Evolutionary conservation across 1,140 invertebrate species (phyloP).

Genomic region (Drosophila murphyi): DNA sequence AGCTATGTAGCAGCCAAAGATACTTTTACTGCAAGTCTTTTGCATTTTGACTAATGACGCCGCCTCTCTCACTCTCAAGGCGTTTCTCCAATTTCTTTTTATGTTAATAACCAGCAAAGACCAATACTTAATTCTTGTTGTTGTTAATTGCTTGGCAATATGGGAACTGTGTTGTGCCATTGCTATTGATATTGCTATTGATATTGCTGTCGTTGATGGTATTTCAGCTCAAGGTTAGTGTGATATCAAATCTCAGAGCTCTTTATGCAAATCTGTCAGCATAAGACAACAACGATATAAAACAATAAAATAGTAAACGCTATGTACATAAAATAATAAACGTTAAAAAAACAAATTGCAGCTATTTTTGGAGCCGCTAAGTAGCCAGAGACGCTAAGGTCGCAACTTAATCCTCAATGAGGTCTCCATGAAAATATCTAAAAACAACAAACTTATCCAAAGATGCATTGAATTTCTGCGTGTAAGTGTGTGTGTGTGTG

Average conservation of each 20-base stretch:
- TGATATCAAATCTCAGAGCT: constrained; percentile 31
- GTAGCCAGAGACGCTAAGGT: constrained; percentile 71
- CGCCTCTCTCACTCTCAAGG: constrained; percentile 34
- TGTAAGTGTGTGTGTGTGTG: not conserved
- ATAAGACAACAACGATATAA: constrained; percentile 42
- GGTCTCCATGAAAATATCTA: constrained; percentile 56
- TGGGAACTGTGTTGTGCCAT: not conserved
- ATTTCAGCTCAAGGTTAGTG: constrained; percentile 34
- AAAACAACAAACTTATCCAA: constrained; percentile 58
- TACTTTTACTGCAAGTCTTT: constrained; percentile 75
- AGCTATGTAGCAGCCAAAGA: constrained; percentile 75
- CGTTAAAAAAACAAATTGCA: constrained; percentile 55
- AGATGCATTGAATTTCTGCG: constrained; percentile 22
- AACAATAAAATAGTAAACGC: constrained; percentile 17
- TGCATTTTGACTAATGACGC: constrained; percentile 74
- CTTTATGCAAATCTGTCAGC: constrained; percentile 53
- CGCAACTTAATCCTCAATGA: constrained; percentile 73
- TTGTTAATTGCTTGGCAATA: constrained; percentile 47
- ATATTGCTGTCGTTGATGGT: too few relatives aligned
- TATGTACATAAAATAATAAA: constrained; percentile 42
- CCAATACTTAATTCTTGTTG: constrained; percentile 55
- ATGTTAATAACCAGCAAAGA: constrained; percentile 50
- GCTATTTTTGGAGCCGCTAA: constrained; percentile 83
- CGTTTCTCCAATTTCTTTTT: constrained; percentile 79
- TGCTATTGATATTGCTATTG: too few relatives aligned